phyloP scores from a whole-genome alignment of 2,888 invertebrate genomes.

The Epistrophella euchroma region DNA sequence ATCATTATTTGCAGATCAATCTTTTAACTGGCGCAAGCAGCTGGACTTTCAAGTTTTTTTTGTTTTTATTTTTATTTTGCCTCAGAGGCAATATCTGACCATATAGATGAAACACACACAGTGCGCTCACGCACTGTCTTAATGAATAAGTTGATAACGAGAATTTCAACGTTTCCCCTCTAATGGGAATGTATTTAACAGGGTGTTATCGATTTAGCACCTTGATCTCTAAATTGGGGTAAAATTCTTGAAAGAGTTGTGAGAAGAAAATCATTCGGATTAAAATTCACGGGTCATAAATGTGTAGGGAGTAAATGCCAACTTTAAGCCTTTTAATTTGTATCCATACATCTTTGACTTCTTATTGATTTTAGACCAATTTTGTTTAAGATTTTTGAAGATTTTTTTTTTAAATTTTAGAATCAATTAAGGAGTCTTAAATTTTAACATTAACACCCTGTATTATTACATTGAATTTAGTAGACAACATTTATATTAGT shows the following conservation, averaged over 20 bases:
- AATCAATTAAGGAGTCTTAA: neutral
- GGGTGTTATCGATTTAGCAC: neutral
- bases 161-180: conserved; percentile 26
- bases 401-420: too few relatives aligned
- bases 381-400: neutral
- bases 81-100: neutral
- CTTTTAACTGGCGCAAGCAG: conserved; percentile 11
- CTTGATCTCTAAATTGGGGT: neutral
- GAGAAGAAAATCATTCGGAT: neutral
- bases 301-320: too few relatives aligned
- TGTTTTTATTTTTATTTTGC: neutral
- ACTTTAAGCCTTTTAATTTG: too few relatives aligned
- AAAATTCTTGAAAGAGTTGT: neutral
- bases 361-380: neutral
- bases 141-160: conserved; percentile 59
- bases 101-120: neutral
- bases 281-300: neutral
- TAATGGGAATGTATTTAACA: conserved; percentile 6
- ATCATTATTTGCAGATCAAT: conserved; percentile 18
- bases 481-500: conserved; percentile 12
- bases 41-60: neutral
- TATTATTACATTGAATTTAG: neutral
- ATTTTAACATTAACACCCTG: neutral
- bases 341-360: too few relatives aligned
- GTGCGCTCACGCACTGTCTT: conserved; percentile 22